Base-by-base conservation (phyloP, 2,888 invertebrate species). In the Dimorphilus gyrociliatus region DNA sequence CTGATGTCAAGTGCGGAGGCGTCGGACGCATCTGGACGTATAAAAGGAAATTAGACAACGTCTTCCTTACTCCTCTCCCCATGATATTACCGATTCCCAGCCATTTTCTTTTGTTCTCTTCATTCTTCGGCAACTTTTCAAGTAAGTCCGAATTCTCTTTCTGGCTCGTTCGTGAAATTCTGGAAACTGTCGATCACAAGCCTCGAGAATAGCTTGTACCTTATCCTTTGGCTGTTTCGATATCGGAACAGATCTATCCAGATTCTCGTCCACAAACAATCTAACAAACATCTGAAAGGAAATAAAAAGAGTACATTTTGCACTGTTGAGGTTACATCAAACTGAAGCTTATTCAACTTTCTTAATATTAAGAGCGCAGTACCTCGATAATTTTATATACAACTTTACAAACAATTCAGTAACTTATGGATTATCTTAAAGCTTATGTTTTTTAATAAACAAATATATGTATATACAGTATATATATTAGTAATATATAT, bases 181-280 rank as follows among this genome's bases (percentile, higher is more conserved):
- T 36, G 90, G 88, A 59, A 90, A 90, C 68, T 90, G 90, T 47
- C 90, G 71, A 39, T 86, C 82, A 67, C 90, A 90, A 14, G 88
- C 88, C 62, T 90, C 90, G 41, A 90, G 84, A 58, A 90, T 90
- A 14, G 88, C 90, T 58, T 90, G 88, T 45, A 90, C 85, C 68
- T 90, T 90, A 62, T 90, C 90, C 60, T 90, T 90, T 6, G 90
- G 90, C 65, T 90, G 90, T 59, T 90, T 86, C 30, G 88, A 88
- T 53, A 90, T 90, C 34, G 90, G 90, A 34, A 90, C 85, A 70
- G 85, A 85, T 55, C 90, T 74, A 63, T 90, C 90, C 47, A 90
- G 69, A 60, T 90, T 90, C 66, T 90, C 90, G 60, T 90, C 90
- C 38, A 90, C 90, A 66, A 90, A 90, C 37, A 90, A 70, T 24